A percentile compares a stretch with the other conserved stretches of the same genome.
Conservation (phyloP, 2,888 invertebrate species). For the Octonoba sinensis region DNA sequence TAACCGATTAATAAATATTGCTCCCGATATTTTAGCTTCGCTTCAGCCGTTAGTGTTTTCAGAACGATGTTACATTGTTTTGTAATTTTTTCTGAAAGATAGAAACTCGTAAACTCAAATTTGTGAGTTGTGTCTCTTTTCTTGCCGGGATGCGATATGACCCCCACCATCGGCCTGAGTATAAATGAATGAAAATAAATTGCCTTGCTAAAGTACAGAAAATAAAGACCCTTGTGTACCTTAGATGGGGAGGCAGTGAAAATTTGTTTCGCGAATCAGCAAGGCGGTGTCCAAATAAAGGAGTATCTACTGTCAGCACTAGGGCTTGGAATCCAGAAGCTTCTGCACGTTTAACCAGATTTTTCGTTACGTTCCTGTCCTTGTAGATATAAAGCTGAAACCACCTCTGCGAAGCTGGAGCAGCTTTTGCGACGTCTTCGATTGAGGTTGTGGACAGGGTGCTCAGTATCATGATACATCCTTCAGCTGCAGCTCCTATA, state of each 20-base stretch:
- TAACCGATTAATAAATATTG: no score
- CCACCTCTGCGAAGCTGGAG: slow-evolving; percentile 85
- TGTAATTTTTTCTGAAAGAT: no score
- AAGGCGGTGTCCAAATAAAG: slow-evolving; percentile 85
- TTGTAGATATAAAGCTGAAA: slow-evolving; percentile 92
- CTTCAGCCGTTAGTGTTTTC: no score
- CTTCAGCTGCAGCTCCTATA: slow-evolving; percentile 82
- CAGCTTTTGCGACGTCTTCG: slow-evolving; percentile 85
- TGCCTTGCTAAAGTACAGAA: no score
- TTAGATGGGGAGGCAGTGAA: slow-evolving; percentile 83
- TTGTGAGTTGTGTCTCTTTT: no score
- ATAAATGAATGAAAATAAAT: not conserved
- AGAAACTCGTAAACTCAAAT: no score
- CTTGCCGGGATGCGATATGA: no score
- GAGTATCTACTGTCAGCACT: slow-evolving; percentile 90
- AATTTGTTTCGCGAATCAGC: slow-evolving; percentile 89
- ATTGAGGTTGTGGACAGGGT: slow-evolving; percentile 89
- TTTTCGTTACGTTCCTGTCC: slow-evolving; percentile 77
- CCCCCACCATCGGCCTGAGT: no score
- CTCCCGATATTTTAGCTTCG: no score
- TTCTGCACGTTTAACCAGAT: slow-evolving; percentile 84
- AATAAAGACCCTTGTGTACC: slow-evolving; percentile 72
- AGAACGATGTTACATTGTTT: no score
- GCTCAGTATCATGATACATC: slow-evolving; percentile 84
- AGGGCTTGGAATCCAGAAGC: slow-evolving; percentile 87